Evolutionary conservation across 2,797 vertebrate species (phyloP), one percentile per base, ranked within the genome.

Genomic region (Sparidentex hasta): DNA sequence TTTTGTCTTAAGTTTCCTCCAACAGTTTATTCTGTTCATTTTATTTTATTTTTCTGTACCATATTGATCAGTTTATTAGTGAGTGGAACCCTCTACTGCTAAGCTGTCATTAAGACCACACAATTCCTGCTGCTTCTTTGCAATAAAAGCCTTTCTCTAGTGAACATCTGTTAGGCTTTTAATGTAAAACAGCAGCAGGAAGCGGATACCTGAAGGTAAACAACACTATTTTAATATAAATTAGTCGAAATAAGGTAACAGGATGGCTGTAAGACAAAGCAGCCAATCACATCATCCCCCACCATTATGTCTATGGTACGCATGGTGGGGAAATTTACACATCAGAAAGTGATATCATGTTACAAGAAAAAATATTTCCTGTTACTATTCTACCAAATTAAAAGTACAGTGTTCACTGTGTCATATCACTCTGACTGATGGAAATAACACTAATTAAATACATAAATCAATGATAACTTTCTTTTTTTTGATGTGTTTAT

Each of bases 41-140:
- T 50, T 16, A 17, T 65, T 23, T 48, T 11, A 50, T 6, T 72
- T 71, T 50, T 1, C 14, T 51, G 41, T 14, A 59, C 16, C 0
- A 1, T 46, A n/a, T 64, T 0, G 11, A 65, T 71, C 25, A 54
- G 1, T 46, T 55, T 51, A 55, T 56, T 38, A 16, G 69, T 54
- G 7, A n/a, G 21, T 56, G 14, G 18, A 44, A 2, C 41, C 18
- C 52, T n/a, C 9, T 55, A 11, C 27, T 41, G 47, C 69, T 56
- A 16, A 64, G 47, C 18, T 58, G 11, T 48, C 21, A 18, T 11
- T 18, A 3, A 55, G 41, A 73, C 1, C 29, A 20, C 5, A 41
- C 50, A 56, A 29, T 72, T 78, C 52, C 64, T 80, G 64, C 16
- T 21, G 65, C 54, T 50, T 13, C 54, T 79, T 71, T 71, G 65